Base-by-base conservation (phyloP, 2,113 vertebrate species). In the Fregetta grallaria region DNA sequence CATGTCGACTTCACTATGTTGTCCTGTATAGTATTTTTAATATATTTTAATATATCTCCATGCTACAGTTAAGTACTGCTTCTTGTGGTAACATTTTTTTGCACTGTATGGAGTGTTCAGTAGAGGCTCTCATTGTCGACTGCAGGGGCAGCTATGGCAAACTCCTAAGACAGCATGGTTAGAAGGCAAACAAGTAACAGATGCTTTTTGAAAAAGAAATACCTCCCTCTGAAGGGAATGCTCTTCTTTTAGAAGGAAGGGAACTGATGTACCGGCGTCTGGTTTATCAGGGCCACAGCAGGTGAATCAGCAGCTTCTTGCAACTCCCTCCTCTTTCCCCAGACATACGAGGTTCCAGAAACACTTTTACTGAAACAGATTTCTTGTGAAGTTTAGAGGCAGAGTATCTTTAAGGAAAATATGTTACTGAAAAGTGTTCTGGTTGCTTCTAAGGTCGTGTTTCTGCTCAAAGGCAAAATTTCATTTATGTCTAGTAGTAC, bases 101-200 rank as follows among this genome's bases (percentile, higher is more conserved):
- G 14, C 18, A 26, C 38, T 67, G 3, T 15, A 13, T 40, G 8
- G 21, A 55, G 25, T 12, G 11, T 45, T 74, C 26, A 29, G 6
- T 22, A 53, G 32, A 52, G 47, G 14, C 3, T 14, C 87, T 71
- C 16, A 17, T 23, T 74, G 27, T 20, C 0, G 0, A 5, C 16
- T 58, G 15, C 6, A 26, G 25, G 15, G 16, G 4, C 15, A 63
- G 26, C 26, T 78, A 18, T 23, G 34, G 14, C 23, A 75, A 42
- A 26, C 19, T 63, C 49, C 20, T 67, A 6, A 26, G 23, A 50
- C 20, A 40, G 20, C 62, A 38, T 8, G 6, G 4, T 79, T 75
- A 47, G 22, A 63, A 75, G n/a, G 7, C 29, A 83, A 79, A 59
- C 1, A 8, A 81, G 30, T 59, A 49, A 29, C 11, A 53, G 61